Percentiles rank a stretch among this genome's conserved stretches.
phyloP scores from a whole-genome alignment of 2,113 vertebrate genomes.

The Bubo scandiacus region DNA sequence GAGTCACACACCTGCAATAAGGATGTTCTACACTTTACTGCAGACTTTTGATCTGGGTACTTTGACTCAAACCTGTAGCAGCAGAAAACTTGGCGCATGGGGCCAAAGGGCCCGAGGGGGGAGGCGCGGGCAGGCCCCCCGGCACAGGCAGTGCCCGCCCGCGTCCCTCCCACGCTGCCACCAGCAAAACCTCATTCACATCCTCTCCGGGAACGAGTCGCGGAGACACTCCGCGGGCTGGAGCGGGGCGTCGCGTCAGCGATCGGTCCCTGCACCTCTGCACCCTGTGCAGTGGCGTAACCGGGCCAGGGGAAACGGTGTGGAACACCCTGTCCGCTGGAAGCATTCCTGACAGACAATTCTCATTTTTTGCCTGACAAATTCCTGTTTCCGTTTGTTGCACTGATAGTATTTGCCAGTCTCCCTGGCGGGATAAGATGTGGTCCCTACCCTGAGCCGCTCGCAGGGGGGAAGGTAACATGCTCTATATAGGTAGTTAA shows the following conservation, averaged over 20 bases:
- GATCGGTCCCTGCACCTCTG: neutral
- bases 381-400: neutral
- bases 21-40: neutral
- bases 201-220: neutral
- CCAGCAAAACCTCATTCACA: neutral
- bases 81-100: neutral
- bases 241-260: rapidly evolving
- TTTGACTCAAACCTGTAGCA: neutral
- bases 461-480: neutral
- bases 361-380: neutral
- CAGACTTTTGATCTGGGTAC: neutral
- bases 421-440: neutral
- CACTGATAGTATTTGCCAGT: neutral
- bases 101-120: neutral
- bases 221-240: rapidly evolving
- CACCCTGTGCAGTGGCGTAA: neutral
- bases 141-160: rapidly evolving
- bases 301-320: neutral
- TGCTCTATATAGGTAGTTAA: neutral
- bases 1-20: neutral
- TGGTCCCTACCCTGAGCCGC: neutral
- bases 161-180: rapidly evolving
- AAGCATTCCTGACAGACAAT: rapidly evolving
- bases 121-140: neutral
- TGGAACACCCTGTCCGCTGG: neutral